These are phyloP conservation scores for Arion vulgaris DNA, from an alignment of 1,140 invertebrate genomes.

Conservation along the genomic window DNA sequence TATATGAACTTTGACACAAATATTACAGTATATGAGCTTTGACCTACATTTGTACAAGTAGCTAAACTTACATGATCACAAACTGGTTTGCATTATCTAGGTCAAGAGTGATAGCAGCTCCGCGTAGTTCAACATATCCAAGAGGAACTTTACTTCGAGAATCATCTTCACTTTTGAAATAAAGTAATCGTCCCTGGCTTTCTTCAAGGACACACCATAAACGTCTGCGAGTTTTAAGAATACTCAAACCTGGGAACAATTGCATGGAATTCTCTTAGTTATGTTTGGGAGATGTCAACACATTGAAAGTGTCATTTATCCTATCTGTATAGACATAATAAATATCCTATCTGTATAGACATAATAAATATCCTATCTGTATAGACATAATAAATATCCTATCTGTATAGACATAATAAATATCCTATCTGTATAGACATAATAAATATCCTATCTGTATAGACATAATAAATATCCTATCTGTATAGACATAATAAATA, in stretches of 20 bases:
- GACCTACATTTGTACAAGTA: too few relatives aligned
- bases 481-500: too few relatives aligned
- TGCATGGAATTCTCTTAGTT: background rate
- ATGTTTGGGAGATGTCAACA: background rate
- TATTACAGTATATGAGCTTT: too few relatives aligned
- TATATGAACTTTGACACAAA: too few relatives aligned
- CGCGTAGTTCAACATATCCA: constrained; percentile 63
- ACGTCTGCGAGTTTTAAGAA: constrained; percentile 64
- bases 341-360: too few relatives aligned
- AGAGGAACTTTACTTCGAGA: constrained; percentile 55
- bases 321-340: too few relatives aligned
- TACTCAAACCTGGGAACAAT: constrained; percentile 64
- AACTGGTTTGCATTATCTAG: constrained; percentile 71
- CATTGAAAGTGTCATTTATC: background rate
- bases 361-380: too few relatives aligned
- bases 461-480: too few relatives aligned
- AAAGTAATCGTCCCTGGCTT: constrained; percentile 64
- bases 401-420: too few relatives aligned
- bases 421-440: too few relatives aligned
- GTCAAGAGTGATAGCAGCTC: constrained; percentile 70
- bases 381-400: too few relatives aligned
- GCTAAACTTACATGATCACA: constrained; percentile 71
- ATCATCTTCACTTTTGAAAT: constrained; percentile 65
- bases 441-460: too few relatives aligned
- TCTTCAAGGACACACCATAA: constrained; percentile 72